These are phyloP conservation scores for Tetranychus piercei DNA, from an alignment of 2,888 invertebrate genomes.

Conservation along the genomic window DNA sequence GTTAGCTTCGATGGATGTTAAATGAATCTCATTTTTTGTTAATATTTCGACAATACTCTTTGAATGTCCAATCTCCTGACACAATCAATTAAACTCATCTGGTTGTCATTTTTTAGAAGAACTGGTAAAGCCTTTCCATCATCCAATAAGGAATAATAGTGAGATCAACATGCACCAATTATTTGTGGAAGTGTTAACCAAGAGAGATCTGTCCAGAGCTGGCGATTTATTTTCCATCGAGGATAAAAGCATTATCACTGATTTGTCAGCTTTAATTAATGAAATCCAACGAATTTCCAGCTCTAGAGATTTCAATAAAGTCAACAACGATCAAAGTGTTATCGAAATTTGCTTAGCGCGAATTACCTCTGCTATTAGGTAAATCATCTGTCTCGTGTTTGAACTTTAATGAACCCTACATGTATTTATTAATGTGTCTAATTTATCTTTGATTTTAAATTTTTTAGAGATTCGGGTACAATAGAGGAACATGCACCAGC, in stretches of 20 bases:
- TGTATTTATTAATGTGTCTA: not conserved
- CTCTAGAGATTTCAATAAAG: slow-evolving; percentile 58
- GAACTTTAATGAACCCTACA: not conserved
- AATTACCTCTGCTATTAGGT: slow-evolving; percentile 69
- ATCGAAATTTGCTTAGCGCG: slow-evolving; percentile 84
- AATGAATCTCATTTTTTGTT: no score
- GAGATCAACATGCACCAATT: slow-evolving; percentile 55
- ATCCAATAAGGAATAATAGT: no score
- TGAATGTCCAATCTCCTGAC: no score
- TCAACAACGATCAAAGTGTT: slow-evolving; percentile 78
- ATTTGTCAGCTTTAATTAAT: slow-evolving; percentile 61
- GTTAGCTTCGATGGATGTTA: no score
- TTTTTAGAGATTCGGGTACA: slow-evolving; percentile 52
- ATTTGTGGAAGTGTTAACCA: slow-evolving; percentile 68
- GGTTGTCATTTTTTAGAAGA: no score
- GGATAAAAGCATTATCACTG: slow-evolving; percentile 65
- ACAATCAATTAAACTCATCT: no score
- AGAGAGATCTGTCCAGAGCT: slow-evolving; percentile 68
- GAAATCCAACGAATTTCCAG: slow-evolving; percentile 52
- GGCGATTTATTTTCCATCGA: slow-evolving; percentile 75
- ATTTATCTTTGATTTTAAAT: not conserved
- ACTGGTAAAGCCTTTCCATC: no score
- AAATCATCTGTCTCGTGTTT: not conserved
- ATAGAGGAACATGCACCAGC: slow-evolving; percentile 68
- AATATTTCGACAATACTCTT: no score